Evolutionary conservation across 1,140 invertebrate genomes (phyloP).

Genomic region (Spodoptera litura): DNA sequence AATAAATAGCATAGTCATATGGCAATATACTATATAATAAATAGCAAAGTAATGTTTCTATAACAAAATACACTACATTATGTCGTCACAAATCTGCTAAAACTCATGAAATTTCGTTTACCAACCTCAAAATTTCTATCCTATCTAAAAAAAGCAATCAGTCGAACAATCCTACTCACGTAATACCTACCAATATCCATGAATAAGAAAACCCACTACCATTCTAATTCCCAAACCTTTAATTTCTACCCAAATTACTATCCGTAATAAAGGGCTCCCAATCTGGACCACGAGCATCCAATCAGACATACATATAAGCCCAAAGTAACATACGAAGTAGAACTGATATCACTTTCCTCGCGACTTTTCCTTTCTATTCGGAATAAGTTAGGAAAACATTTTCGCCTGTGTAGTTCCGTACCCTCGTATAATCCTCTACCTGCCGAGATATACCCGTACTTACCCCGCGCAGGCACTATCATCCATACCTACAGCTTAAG

Average conservation of each 20-base stretch:
- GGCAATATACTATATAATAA: too few relatives aligned
- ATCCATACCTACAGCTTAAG: slow-evolving; percentile 77
- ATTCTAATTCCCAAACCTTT: slow-evolving; percentile 7
- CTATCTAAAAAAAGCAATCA: neutral
- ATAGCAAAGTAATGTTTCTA: too few relatives aligned
- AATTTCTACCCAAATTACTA: slow-evolving; percentile 12
- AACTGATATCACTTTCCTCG: slow-evolving; percentile 77
- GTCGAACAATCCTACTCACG: neutral
- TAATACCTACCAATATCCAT: neutral
- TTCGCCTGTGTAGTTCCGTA: slow-evolving; percentile 75
- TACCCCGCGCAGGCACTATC: slow-evolving; percentile 82
- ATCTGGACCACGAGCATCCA: slow-evolving; percentile 21
- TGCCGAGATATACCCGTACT: slow-evolving; percentile 82
- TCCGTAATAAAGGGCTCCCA: slow-evolving; percentile 12
- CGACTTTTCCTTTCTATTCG: slow-evolving; percentile 80
- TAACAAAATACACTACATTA: too few relatives aligned
- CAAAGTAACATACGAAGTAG: slow-evolving; percentile 34
- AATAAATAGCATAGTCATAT: too few relatives aligned
- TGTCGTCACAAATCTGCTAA: too few relatives aligned
- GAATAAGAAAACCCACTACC: slow-evolving; percentile 5
- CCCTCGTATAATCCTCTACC: slow-evolving; percentile 83
- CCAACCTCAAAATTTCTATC: too few relatives aligned
- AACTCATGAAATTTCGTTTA: too few relatives aligned
- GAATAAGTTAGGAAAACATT: slow-evolving; percentile 84
- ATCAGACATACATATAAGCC: neutral